Conservation (phyloP, 2,797 vertebrate species). For the Poeciliopsis turneri region DNA sequence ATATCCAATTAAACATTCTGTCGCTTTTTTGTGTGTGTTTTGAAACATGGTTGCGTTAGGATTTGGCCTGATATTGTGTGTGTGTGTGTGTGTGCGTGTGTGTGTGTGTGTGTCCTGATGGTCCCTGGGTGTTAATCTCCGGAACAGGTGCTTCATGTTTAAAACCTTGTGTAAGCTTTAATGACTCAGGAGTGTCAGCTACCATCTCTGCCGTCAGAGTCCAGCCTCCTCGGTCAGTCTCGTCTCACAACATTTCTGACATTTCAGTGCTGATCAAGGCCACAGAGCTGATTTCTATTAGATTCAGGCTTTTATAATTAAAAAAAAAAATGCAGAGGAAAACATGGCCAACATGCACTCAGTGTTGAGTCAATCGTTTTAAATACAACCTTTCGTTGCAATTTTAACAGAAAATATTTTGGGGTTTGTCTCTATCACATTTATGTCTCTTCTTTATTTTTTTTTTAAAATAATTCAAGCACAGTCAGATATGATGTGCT, state of each 20-base stretch:
- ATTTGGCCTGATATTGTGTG: constrained; percentile 39
- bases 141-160: constrained; percentile 76
- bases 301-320: background rate
- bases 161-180: constrained; percentile 72
- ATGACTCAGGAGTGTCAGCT: constrained; percentile 70
- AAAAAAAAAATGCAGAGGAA: background rate
- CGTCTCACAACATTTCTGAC: constrained; percentile 23
- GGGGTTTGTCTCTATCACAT: too few relatives aligned
- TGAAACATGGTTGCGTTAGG: constrained; percentile 35
- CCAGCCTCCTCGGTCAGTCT: constrained; percentile 39
- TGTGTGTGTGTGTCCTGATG: constrained; percentile 26
- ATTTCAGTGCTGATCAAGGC: constrained; percentile 28
- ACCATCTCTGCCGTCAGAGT: constrained; percentile 52
- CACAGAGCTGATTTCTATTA: background rate
- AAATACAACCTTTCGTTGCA: too few relatives aligned
- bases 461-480: background rate
- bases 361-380: background rate
- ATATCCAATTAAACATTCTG: background rate
- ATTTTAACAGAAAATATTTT: too few relatives aligned
- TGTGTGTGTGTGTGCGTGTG: constrained; percentile 32
- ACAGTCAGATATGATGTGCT: background rate
- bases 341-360: background rate
- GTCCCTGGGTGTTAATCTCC: constrained; percentile 68
- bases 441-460: too few relatives aligned
- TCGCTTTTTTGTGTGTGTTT: background rate